Evolutionary conservation across 1,140 invertebrate species (phyloP).

Genomic region (Charaxes varanes): DNA sequence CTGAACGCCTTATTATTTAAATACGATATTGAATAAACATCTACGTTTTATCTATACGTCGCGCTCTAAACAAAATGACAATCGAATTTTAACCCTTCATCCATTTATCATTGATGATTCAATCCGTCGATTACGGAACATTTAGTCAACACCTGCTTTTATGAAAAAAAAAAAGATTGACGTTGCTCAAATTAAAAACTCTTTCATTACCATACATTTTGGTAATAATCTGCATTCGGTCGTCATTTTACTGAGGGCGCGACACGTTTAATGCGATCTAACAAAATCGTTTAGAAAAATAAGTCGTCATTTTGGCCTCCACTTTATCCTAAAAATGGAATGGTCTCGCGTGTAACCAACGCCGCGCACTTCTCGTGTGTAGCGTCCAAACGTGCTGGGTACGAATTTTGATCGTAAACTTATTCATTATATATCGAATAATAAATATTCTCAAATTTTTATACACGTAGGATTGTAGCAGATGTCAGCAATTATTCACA

Average conservation of each 20-base stretch:
- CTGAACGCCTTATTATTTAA: constrained; percentile 56
- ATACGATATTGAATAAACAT: constrained; percentile 66
- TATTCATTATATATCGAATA: constrained; percentile 9
- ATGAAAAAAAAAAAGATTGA: too few species aligned
- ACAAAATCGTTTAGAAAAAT: constrained; percentile 72
- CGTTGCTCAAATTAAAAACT: too few species aligned
- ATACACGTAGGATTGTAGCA: too few species aligned
- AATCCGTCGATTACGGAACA: too few species aligned
- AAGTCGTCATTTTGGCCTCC: constrained; percentile 71
- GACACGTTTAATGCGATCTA: constrained; percentile 63
- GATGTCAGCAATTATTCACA: too few species aligned
- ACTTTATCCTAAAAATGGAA: constrained; percentile 66
- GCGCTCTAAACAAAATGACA: too few species aligned
- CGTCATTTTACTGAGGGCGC: too few species aligned
- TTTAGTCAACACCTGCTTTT: too few species aligned
- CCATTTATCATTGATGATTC: too few species aligned
- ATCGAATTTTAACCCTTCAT: too few species aligned
- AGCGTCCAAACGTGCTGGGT: constrained; percentile 11
- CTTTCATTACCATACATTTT: too few species aligned
- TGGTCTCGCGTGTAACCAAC: constrained; percentile 65
- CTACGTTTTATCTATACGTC: constrained; percentile 62
- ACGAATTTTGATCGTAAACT: constrained; percentile 12
- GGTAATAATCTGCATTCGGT: too few species aligned
- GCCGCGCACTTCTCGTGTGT: constrained; percentile 15
- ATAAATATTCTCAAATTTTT: constrained; percentile 3